Evolutionary conservation across 1,140 invertebrate species (phyloP).

Genomic region (Lepidurus packardi): DNA sequence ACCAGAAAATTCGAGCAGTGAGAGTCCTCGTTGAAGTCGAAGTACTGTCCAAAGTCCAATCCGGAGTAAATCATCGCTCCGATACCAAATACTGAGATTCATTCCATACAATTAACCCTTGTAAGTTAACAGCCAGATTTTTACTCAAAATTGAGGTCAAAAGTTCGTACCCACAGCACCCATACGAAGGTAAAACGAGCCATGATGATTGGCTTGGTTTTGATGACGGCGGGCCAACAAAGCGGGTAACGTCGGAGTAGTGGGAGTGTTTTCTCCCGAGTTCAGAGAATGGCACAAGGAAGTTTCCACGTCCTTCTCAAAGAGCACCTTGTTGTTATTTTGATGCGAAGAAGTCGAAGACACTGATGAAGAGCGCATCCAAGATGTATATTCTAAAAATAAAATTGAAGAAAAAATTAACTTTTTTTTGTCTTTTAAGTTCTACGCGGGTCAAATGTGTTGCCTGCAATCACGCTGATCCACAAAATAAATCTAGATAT

Average conservation of each 20-base stretch:
- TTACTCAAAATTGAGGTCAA: not conserved
- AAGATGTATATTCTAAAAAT: not conserved
- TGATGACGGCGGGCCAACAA: not conserved
- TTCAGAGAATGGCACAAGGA: not conserved
- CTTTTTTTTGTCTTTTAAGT: not conserved
- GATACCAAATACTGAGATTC: slow-evolving; percentile 74
- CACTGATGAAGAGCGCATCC: not conserved
- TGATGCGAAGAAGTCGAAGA: not conserved
- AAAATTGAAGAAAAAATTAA: not conserved
- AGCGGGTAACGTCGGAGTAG: not conserved
- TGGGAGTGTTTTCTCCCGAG: not conserved
- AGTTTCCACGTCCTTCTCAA: not conserved
- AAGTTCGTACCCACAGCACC: slow-evolving; percentile 71
- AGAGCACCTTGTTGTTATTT: not conserved
- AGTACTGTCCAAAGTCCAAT: slow-evolving; percentile 86
- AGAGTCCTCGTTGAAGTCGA: slow-evolving; percentile 74
- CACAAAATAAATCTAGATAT: not conserved
- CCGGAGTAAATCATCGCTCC: slow-evolving; percentile 93
- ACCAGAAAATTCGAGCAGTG: slow-evolving; percentile 81
- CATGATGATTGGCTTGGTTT: slow-evolving; percentile 55
- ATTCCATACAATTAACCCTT: not conserved
- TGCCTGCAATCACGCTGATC: not conserved
- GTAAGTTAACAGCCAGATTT: not conserved
- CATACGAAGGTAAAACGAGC: slow-evolving; percentile 88
- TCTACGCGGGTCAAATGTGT: not conserved